A percentile compares a stretch with the other conserved stretches of the same genome.
These are phyloP conservation scores for Cryptocephalus primarius DNA, from an alignment of 2,888 invertebrate genomes.

Conservation along the genomic window DNA sequence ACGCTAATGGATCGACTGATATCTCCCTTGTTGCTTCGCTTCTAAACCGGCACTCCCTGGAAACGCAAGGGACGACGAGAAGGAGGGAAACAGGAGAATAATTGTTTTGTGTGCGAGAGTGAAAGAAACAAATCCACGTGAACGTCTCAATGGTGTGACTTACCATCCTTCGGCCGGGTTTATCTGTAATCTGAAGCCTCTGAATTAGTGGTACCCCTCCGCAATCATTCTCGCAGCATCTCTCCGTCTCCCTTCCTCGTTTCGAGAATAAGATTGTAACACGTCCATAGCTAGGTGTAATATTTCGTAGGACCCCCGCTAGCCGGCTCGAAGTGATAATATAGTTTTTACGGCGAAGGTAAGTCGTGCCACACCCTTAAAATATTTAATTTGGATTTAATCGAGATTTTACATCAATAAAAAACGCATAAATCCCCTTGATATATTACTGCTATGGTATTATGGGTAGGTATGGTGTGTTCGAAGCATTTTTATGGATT, in stretches of 20 bases:
- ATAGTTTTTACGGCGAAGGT: slow-evolving; percentile 30
- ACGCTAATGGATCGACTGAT: no score
- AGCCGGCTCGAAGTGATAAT: slow-evolving; percentile 33
- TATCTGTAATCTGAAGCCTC: slow-evolving; percentile 18
- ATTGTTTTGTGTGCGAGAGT: no score
- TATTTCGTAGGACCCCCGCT: slow-evolving; percentile 32
- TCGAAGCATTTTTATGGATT: slow-evolving; percentile 11
- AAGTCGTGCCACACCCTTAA: no score
- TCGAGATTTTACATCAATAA: slow-evolving; percentile 36
- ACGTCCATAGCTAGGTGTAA: slow-evolving; percentile 9
- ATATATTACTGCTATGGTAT: slow-evolving; percentile 17
- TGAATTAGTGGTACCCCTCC: slow-evolving; percentile 16
- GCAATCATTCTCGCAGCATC: slow-evolving; percentile 11
- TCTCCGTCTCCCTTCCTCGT: not conserved
- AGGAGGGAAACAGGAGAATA: no score
- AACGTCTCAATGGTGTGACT: no score
- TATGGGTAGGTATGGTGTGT: no score
- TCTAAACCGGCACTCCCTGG: no score
- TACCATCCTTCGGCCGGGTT: not conserved
- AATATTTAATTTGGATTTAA: slow-evolving; percentile 32
- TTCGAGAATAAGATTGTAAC: no score
- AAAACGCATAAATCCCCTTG: slow-evolving; percentile 31
- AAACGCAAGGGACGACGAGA: no score
- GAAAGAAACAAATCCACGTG: no score
- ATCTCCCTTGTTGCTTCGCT: no score